These are phyloP conservation scores for Poeciliopsis retropinna DNA, from an alignment of 2,113 vertebrate species.

Conservation along the genomic window DNA sequence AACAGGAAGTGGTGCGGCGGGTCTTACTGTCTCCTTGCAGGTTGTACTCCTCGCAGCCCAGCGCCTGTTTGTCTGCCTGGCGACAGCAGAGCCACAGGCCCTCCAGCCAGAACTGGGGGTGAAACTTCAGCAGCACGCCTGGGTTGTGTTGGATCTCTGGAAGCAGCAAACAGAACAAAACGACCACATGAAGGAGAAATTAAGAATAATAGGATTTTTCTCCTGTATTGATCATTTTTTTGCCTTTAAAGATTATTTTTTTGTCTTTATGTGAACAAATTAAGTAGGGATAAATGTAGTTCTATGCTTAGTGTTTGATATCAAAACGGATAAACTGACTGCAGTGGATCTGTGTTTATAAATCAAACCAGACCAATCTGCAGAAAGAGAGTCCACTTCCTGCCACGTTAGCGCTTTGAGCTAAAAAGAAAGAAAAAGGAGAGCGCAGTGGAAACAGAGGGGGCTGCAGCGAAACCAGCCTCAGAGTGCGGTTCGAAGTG, in stretches of 20 bases:
- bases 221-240: too few relatives aligned
- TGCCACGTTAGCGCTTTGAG: neutral
- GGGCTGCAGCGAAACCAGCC: slow-evolving; percentile 11
- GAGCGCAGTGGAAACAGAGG: slow-evolving; percentile 16
- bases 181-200: too few relatives aligned
- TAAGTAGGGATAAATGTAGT: too few relatives aligned
- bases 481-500: slow-evolving; percentile 29
- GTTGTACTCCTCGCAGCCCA: slow-evolving; percentile 92
- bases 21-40: slow-evolving; percentile 88
- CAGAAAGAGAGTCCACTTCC: neutral
- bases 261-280: too few relatives aligned
- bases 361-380: neutral
- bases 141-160: slow-evolving; percentile 91
- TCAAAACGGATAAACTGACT: too few relatives aligned
- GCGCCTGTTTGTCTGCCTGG: slow-evolving; percentile 91
- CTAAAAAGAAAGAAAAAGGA: neutral
- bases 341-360: neutral
- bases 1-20: neutral
- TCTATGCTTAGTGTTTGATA: too few relatives aligned
- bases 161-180: slow-evolving; percentile 16
- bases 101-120: slow-evolving; percentile 94
- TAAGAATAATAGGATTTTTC: too few relatives aligned
- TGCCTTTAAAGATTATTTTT: too few relatives aligned
- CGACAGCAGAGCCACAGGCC: slow-evolving; percentile 92
- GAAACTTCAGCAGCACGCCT: slow-evolving; percentile 88